Percentiles rank a stretch among this genome's conserved stretches.
phyloP scores from a whole-genome alignment of 2,797 vertebrate species.

The Phrynocephalus forsythii region DNA sequence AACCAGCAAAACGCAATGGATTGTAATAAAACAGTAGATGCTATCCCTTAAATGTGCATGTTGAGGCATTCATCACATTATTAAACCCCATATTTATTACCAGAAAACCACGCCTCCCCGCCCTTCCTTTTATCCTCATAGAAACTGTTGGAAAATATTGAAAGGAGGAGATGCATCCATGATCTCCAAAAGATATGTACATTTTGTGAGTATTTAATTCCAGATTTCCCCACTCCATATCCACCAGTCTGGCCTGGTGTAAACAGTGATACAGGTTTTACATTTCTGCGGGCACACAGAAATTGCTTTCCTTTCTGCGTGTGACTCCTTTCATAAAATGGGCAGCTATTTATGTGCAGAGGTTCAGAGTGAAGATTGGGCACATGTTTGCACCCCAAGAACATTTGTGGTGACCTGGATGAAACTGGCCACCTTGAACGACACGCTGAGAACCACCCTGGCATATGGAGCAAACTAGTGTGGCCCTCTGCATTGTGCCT shows the following conservation, averaged over 20 bases:
- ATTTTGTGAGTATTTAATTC: neutral
- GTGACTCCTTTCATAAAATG: neutral
- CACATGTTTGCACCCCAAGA: no score
- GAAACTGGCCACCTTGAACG: neutral
- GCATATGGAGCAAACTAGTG: neutral
- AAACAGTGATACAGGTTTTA: neutral
- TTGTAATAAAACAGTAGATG: conserved; percentile 9
- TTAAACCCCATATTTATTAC: neutral
- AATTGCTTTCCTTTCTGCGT: neutral
- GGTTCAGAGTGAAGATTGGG: neutral
- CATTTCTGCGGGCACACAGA: neutral
- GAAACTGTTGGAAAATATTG: neutral
- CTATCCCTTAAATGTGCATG: neutral
- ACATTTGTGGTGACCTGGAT: neutral
- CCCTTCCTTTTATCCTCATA: neutral
- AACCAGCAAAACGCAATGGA: conserved; percentile 47
- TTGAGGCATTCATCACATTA: neutral
- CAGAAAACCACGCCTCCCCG: neutral
- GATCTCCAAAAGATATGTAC: neutral
- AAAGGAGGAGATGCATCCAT: neutral
- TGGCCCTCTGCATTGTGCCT: neutral
- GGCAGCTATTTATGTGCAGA: neutral
- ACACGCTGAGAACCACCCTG: neutral
- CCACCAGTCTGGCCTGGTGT: neutral
- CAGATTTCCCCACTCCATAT: no score